These are phyloP conservation scores for Saguinus midas DNA, from an alignment of 2,113 vertebrate species.

Conservation along the genomic window DNA sequence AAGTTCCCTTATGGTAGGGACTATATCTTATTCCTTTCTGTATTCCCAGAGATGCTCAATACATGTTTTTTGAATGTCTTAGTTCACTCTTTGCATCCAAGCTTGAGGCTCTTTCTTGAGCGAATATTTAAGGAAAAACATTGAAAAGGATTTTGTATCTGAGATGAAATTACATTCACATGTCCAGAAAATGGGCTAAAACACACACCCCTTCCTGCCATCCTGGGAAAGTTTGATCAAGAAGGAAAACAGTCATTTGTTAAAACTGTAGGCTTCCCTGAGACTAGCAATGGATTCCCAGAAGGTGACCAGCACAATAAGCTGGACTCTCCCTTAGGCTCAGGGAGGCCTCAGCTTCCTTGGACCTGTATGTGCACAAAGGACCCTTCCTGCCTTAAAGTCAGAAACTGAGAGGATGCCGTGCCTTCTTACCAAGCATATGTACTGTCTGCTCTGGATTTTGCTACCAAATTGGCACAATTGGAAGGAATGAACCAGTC, in stretches of 20 bases:
- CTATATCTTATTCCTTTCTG: neutral
- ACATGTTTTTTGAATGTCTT: neutral
- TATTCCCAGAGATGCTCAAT: neutral
- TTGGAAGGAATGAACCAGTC: neutral
- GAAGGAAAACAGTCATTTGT: neutral
- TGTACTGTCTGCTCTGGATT: neutral
- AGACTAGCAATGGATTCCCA: neutral
- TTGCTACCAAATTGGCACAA: neutral
- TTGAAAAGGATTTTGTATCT: neutral
- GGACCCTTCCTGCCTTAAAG: too few species aligned
- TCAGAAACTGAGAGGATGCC: neutral
- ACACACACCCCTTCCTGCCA: neutral
- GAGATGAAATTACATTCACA: neutral
- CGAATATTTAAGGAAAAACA: neutral
- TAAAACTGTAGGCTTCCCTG: neutral
- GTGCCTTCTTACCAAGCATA: neutral
- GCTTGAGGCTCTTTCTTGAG: conserved; percentile 2
- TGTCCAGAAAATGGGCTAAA: neutral
- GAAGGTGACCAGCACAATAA: neutral
- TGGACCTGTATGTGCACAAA: too few species aligned
- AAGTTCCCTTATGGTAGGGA: neutral
- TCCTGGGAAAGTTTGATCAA: neutral
- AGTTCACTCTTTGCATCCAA: neutral
- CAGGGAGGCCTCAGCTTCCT: neutral
- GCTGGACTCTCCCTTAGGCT: neutral